Percentiles rank a stretch among this genome's conserved stretches.
Conservation (phyloP, 1,140 invertebrate genomes). For the Pinna nobilis region DNA sequence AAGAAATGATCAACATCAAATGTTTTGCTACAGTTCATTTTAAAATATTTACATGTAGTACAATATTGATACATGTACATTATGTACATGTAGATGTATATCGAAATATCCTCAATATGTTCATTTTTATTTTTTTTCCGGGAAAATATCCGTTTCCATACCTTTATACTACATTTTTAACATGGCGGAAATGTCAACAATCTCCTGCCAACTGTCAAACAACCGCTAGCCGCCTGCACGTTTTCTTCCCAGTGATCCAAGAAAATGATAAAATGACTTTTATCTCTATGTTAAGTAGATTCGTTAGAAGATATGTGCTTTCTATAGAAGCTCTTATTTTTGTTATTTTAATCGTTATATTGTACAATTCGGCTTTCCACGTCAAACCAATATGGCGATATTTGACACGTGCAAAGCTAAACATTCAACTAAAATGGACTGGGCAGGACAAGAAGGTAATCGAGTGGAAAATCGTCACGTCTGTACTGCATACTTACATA, state of each 20-base stretch:
- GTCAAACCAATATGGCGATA: slow-evolving; percentile 57
- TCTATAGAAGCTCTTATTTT: slow-evolving; percentile 58
- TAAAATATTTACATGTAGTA: no score
- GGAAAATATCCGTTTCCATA: neutral
- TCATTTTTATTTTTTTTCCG: neutral
- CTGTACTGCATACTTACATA: neutral
- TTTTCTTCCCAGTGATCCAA: neutral
- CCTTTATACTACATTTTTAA: no score
- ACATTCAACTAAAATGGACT: slow-evolving; percentile 46
- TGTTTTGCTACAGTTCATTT: no score
- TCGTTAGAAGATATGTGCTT: slow-evolving; percentile 57
- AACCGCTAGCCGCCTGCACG: no score
- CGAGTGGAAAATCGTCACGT: neutral
- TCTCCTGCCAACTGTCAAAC: no score
- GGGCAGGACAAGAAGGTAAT: slow-evolving; percentile 34
- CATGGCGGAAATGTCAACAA: no score
- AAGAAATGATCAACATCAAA: no score
- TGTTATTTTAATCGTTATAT: slow-evolving; percentile 48
- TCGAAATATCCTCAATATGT: neutral
- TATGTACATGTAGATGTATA: neutral
- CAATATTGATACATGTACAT: neutral
- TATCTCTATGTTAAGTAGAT: slow-evolving; percentile 48
- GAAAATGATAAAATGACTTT: slow-evolving; percentile 47
- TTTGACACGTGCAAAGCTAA: slow-evolving; percentile 50
- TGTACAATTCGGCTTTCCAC: slow-evolving; percentile 61